Conservation (phyloP, 2,888 invertebrate genomes). For the Heliconius ethilla region DNA sequence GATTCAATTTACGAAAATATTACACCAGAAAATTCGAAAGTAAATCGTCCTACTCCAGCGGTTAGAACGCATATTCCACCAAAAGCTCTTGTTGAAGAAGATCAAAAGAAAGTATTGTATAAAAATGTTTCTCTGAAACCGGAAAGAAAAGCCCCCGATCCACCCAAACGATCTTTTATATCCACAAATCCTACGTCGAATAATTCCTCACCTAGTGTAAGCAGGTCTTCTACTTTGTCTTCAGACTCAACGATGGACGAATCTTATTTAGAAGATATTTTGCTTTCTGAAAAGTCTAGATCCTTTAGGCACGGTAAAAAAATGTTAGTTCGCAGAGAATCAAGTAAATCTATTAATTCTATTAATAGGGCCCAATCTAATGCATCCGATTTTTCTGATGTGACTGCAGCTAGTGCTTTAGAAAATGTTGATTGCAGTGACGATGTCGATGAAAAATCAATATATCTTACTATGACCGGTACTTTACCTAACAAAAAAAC, state of each 20-base stretch:
- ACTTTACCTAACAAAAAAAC: constrained; percentile 70
- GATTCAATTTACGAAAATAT: constrained; percentile 71
- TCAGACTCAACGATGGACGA: constrained; percentile 76
- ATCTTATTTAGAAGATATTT: constrained; percentile 75
- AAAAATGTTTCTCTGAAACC: constrained; percentile 65
- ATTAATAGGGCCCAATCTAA: constrained; percentile 64
- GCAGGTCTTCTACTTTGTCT: constrained; percentile 69
- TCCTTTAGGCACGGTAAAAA: constrained; percentile 69
- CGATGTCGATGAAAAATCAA: constrained; percentile 61
- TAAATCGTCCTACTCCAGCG: constrained; percentile 65
- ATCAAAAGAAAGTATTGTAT: constrained; percentile 60
- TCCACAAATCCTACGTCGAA: constrained; percentile 50
- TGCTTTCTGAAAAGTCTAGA: constrained; percentile 73
- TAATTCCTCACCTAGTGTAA: constrained; percentile 55
- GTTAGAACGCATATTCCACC: constrained; percentile 65
- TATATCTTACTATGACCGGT: constrained; percentile 72
- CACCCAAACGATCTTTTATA: constrained; percentile 60
- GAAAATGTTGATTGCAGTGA: constrained; percentile 76
- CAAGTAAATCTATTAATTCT: constrained; percentile 53
- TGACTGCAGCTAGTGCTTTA: constrained; percentile 73
- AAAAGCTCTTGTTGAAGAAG: constrained; percentile 54
- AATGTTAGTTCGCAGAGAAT: constrained; percentile 50
- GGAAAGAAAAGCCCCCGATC: constrained; percentile 59
- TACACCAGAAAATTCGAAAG: constrained; percentile 51
- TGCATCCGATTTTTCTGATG: constrained; percentile 66